Base-by-base conservation (phyloP, 2,797 vertebrate genomes). In the Siniperca scherzeri region DNA sequence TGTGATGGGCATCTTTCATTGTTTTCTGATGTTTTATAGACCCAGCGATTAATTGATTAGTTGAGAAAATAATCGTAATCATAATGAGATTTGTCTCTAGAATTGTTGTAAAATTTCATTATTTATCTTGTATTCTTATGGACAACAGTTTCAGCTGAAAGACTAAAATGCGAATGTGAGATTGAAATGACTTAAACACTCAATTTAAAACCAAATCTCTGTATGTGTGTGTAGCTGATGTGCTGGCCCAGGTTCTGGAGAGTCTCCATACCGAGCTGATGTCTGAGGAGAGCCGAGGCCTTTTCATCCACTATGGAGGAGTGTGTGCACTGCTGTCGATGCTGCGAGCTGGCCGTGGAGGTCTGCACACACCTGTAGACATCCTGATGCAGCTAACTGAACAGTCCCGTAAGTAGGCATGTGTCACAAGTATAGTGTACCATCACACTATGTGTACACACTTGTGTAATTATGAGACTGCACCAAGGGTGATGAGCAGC, bases 321-420 rank as follows among this genome's bases (percentile, higher is more conserved):
- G 81, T 98, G 74, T 87, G 92, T 38, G 92, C 94, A 12, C 36
- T 99, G 79, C 67, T 98, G 64, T 88, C 77, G 30, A 92, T 97
- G 80, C 91, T 99, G 60, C 94, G 89, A 83, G 72, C 94, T 16
- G 94, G 92, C 78, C 93, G 95, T 55, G 93, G 94, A 27, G 93
- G 97, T 22, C 93, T 96, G 59, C 94, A 95, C 46, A 90, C 90
- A 66, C 94, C 96, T 30, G 67, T 97, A 66, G 97, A 97, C 74
- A 94, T 97, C 87, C 94, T 99, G 83, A 94, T 97, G 89, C 96
- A 97, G 87, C 97, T 99, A 92, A 95, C 96, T 9, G 88, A 92
- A 65, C 96, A 96, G 78, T 96, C 97, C 52, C 91, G 97, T 99
- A 95, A 97, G 97, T 96, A 71, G 14, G 21, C 53, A 6, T n/a